Evolutionary conservation across 2,888 invertebrate species (phyloP).

Genomic region (Dicyrtoma fusca): DNA sequence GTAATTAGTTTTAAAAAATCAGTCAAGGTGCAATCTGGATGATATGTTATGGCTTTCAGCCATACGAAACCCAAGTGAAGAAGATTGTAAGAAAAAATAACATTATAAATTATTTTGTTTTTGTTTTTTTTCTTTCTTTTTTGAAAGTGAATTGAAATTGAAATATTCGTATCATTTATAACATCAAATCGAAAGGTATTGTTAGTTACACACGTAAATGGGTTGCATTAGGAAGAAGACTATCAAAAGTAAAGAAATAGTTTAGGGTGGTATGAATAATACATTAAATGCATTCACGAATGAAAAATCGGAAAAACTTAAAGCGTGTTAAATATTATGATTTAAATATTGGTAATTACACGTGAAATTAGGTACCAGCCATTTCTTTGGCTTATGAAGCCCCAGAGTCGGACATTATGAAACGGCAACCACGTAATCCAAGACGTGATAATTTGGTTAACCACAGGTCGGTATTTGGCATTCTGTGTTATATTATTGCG

Average conservation of each 20-base stretch:
- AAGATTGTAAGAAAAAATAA: constrained; percentile 3
- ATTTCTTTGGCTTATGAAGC: constrained; percentile 74
- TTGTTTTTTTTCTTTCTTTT: not conserved
- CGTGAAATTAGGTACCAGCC: constrained; percentile 49
- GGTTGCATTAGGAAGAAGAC: too few relatives aligned
- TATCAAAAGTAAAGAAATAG: not conserved
- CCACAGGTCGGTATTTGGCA: constrained; percentile 70
- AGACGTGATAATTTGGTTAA: constrained; percentile 67
- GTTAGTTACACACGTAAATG: too few relatives aligned
- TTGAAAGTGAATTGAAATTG: too few relatives aligned
- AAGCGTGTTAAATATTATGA: not conserved
- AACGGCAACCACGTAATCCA: constrained; percentile 71
- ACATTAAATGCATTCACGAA: not conserved
- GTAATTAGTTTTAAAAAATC: too few relatives aligned
- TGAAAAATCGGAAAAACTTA: not conserved
- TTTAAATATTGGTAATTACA: constrained; percentile 7
- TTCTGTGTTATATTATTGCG: not conserved
- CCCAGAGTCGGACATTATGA: constrained; percentile 90
- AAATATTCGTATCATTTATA: constrained; percentile 8
- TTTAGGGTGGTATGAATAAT: not conserved
- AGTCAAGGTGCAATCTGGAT: too few relatives aligned
- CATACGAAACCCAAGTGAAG: not conserved
- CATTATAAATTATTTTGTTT: constrained; percentile 12
- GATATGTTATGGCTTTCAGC: too few relatives aligned
- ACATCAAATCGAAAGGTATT: too few relatives aligned